phyloP scores from a whole-genome alignment of 2,113 vertebrate species.

The Pomatostomus ruficeps region DNA sequence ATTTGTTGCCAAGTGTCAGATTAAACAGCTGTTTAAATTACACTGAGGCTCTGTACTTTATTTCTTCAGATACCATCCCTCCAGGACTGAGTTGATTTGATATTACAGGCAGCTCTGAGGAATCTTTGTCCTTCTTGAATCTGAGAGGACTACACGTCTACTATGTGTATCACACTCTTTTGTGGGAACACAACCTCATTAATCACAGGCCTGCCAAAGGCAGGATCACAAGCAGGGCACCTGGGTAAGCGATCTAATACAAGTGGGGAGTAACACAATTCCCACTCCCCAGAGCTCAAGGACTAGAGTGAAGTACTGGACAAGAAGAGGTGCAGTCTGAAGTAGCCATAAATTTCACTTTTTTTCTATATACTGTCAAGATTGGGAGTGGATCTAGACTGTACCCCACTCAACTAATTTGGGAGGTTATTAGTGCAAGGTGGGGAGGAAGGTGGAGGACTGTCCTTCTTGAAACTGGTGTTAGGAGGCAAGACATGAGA shows the following conservation, averaged over 20 bases:
- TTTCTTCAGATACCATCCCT: not conserved
- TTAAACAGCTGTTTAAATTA: not conserved
- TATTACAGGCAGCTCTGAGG: not conserved
- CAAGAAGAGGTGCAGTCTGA: not conserved
- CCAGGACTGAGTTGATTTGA: not conserved
- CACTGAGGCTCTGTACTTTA: not conserved
- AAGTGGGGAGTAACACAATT: not conserved
- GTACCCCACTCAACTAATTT: not conserved
- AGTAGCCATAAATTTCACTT: not conserved
- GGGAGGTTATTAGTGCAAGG: not conserved
- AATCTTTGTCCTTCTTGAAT: not conserved
- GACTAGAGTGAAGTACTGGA: not conserved
- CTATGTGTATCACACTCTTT: not conserved
- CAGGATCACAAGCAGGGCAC: not conserved
- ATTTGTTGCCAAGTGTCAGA: not conserved
- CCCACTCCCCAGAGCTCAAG: not conserved
- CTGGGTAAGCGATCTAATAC: not conserved
- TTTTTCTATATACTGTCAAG: not conserved
- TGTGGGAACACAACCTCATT: not conserved
- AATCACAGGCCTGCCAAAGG: not conserved
- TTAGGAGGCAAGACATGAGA: not conserved
- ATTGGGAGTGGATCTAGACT: not conserved
- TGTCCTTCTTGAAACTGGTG: not conserved
- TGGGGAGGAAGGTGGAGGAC: not conserved
- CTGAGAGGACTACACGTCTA: not conserved